Evolutionary conservation across 2,113 vertebrate genomes (phyloP).

Genomic region (Neoarius graeffei): DNA sequence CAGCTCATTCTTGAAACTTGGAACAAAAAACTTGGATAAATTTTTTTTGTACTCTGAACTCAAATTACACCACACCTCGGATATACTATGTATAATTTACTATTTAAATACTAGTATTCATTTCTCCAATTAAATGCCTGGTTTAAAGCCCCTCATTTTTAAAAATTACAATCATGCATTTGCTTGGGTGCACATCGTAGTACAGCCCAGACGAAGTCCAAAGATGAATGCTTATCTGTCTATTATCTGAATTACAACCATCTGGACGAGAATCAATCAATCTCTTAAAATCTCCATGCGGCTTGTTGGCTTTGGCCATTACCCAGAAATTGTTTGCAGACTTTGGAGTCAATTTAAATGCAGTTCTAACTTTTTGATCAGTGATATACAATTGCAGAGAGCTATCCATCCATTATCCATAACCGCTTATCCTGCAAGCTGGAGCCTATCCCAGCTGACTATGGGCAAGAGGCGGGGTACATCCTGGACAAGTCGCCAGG

Average conservation of each 20-base stretch:
- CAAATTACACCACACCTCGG: not conserved
- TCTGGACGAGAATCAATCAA: slow-evolving; percentile 54
- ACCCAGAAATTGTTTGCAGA: slow-evolving; percentile 62
- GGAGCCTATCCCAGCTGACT: no score
- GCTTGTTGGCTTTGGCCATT: slow-evolving; percentile 18
- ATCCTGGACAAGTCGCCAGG: no score
- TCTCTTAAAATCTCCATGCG: slow-evolving; percentile 31
- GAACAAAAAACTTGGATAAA: not conserved
- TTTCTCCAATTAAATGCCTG: not conserved
- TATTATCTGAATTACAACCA: slow-evolving; percentile 64
- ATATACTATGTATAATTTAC: not conserved
- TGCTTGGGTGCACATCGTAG: not conserved
- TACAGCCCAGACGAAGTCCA: slow-evolving; percentile 31
- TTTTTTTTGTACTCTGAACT: not conserved
- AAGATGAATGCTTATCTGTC: slow-evolving; percentile 60
- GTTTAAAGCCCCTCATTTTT: not conserved
- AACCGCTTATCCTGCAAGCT: no score
- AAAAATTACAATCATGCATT: not conserved
- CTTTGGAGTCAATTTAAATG: slow-evolving; percentile 31
- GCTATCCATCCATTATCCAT: no score
- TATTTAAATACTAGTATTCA: not conserved
- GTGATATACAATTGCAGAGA: not conserved
- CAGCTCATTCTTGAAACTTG: slow-evolving; percentile 8
- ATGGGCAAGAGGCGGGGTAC: no score
- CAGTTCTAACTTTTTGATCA: not conserved